Evolutionary conservation across 2,113 vertebrate genomes (phyloP).

Genomic region (Fulmarus glacialis): DNA sequence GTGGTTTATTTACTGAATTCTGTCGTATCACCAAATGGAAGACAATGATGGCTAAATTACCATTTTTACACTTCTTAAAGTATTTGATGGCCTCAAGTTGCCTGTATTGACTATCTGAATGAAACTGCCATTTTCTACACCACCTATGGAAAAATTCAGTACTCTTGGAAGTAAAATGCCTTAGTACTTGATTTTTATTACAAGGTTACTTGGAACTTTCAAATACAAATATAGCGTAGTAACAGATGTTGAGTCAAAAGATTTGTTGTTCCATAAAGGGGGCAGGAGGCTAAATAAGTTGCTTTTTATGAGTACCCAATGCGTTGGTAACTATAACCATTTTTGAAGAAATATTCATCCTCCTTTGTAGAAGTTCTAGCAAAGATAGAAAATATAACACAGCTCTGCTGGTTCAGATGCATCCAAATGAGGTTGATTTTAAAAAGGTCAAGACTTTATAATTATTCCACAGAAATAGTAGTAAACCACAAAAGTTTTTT

Average conservation of each 20-base stretch:
- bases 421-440: conserved; percentile 83
- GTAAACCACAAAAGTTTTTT: conserved; percentile 76
- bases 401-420: conserved; percentile 92
- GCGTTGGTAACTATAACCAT: conserved; percentile 80
- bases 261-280: conserved; percentile 54
- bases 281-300: conserved; percentile 25
- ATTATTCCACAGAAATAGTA: conserved; percentile 88
- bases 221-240: conserved; percentile 38
- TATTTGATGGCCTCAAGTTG: conserved; percentile 32
- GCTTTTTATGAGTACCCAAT: conserved; percentile 67
- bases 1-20: conserved; percentile 65
- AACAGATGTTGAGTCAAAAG: conserved; percentile 53
- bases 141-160: conserved; percentile 45
- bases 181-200: conserved; percentile 14
- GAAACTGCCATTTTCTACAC: conserved; percentile 18
- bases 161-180: conserved; percentile 3
- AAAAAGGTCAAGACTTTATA: conserved; percentile 84
- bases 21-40: conserved; percentile 75
- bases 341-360: conserved; percentile 86
- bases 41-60: conserved; percentile 76
- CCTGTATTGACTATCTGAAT: neutral
- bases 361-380: conserved; percentile 89
- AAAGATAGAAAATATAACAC: conserved; percentile 96
- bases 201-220: conserved; percentile 37
- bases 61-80: neutral